Conservation (phyloP, 2,888 invertebrate genomes). For the Gastracanthus pulcherrimus region DNA sequence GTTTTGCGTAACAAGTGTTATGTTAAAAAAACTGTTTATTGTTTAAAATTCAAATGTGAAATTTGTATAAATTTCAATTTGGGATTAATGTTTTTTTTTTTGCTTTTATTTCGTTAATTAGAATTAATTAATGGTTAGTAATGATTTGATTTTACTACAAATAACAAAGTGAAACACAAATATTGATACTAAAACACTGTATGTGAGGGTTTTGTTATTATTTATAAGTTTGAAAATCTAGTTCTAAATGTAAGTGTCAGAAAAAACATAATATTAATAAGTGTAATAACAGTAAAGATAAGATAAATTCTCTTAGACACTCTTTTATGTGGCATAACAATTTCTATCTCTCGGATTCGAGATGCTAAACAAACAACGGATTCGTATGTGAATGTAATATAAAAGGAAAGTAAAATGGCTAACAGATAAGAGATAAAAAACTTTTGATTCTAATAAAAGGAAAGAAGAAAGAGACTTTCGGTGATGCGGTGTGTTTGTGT, state of each 20-base stretch:
- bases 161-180: neutral
- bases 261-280: slow-evolving; percentile 10
- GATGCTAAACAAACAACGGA: slow-evolving; percentile 27
- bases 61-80: neutral
- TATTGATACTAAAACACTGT: slow-evolving; percentile 18
- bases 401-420: slow-evolving; percentile 24
- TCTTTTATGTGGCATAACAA: slow-evolving; percentile 28
- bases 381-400: slow-evolving; percentile 7
- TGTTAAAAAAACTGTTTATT: too few relatives aligned
- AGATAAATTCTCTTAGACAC: slow-evolving; percentile 4
- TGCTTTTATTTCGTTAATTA: neutral
- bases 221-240: neutral
- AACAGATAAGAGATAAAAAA: slow-evolving; percentile 27
- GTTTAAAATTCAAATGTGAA: too few relatives aligned
- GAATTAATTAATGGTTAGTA: too few relatives aligned
- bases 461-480: slow-evolving; percentile 27
- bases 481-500: slow-evolving; percentile 36
- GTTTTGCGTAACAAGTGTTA: too few relatives aligned
- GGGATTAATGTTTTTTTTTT: neutral
- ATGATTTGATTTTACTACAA: slow-evolving; percentile 46
- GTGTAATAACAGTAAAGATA: neutral
- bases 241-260: slow-evolving; percentile 2
- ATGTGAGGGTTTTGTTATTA: slow-evolving; percentile 17
- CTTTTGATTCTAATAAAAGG: slow-evolving; percentile 31
- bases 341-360: slow-evolving; percentile 6